Percentiles rank a stretch among this genome's conserved stretches.
Evolutionary conservation across 2,113 vertebrate species (phyloP).

Genomic region (Grantiella picta): DNA sequence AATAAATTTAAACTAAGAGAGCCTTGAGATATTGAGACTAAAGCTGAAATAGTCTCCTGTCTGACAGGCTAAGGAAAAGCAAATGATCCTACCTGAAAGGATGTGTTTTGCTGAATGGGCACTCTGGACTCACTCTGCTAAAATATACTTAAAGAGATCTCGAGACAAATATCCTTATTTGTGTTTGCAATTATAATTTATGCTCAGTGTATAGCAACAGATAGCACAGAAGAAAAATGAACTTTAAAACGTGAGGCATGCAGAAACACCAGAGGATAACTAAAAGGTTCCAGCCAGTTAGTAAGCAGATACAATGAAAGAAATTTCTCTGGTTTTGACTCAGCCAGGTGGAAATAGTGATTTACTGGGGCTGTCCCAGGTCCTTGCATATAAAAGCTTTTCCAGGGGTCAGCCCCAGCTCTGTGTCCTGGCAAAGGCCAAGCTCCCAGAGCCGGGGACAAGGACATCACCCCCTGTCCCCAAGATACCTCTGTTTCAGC

Average conservation of each 20-base stretch:
- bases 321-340: background rate
- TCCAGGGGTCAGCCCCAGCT: background rate
- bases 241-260: background rate
- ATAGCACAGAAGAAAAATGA: background rate
- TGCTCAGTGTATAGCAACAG: background rate
- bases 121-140: background rate
- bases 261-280: background rate
- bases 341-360: background rate
- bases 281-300: background rate
- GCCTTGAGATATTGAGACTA: background rate
- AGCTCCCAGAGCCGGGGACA: background rate
- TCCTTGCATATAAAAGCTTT: background rate
- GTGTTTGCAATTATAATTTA: background rate
- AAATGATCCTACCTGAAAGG: background rate
- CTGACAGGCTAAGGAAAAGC: background rate
- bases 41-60: background rate
- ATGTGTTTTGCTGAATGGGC: background rate
- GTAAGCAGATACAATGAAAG: background rate
- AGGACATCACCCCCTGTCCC: background rate
- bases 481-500: background rate
- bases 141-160: background rate
- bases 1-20: constrained; percentile 22
- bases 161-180: background rate
- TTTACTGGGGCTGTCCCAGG: background rate
- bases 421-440: background rate